Evolutionary conservation across 2,113 vertebrate genomes (phyloP).

Genomic region (Apteryx owenii): DNA sequence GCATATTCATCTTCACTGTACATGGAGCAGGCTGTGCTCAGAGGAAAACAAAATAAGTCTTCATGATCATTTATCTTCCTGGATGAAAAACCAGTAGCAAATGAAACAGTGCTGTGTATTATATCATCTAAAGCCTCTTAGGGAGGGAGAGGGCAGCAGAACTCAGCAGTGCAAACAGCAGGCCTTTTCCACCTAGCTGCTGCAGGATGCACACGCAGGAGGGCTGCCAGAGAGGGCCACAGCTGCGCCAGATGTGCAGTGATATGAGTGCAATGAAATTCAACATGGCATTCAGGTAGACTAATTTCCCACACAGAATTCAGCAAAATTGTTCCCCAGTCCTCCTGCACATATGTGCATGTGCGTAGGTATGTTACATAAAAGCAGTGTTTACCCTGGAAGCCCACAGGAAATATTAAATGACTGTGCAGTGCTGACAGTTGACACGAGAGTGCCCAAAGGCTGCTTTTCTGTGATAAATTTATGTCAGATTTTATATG

Average conservation of each 20-base stretch:
- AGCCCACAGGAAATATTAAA: constrained; percentile 40
- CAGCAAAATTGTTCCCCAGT: not conserved
- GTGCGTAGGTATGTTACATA: constrained; percentile 20
- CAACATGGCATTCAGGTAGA: constrained; percentile 1
- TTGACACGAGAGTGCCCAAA: not conserved
- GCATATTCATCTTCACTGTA: constrained; percentile 13
- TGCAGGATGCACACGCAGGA: not conserved
- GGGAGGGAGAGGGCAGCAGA: not conserved
- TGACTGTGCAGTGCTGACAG: not conserved
- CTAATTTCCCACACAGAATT: constrained; percentile 6
- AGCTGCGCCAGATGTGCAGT: constrained; percentile 15
- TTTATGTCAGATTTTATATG: constrained; percentile 46
- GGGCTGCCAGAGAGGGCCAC: not conserved
- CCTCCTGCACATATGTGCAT: not conserved
- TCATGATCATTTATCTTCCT: not conserved
- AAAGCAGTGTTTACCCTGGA: constrained; percentile 13
- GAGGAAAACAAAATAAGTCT: not conserved
- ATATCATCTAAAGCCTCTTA: not conserved
- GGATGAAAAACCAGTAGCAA: not conserved
- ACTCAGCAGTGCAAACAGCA: not conserved
- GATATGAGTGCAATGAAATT: not conserved
- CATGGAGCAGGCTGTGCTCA: not conserved
- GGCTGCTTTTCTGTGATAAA: constrained; percentile 22
- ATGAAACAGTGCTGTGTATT: not conserved
- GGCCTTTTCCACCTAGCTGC: not conserved